Conservation (phyloP, 1,140 invertebrate genomes). For the Amyelois transitella region DNA sequence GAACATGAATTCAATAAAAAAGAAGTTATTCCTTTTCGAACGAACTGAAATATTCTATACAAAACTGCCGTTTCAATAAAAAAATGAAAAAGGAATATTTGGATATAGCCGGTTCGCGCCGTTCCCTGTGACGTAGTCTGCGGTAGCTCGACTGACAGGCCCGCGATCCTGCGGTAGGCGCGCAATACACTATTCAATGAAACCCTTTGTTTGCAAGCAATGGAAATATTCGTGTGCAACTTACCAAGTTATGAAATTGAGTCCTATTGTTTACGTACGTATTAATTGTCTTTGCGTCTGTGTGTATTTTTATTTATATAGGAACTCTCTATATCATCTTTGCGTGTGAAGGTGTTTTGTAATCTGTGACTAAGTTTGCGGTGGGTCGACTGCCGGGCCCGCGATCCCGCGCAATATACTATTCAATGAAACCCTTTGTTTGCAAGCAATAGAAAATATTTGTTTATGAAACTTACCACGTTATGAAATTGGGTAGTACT, state of each 20-base stretch:
- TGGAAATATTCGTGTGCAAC: conserved; percentile 17
- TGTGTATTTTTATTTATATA: too few species aligned
- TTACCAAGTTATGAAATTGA: too few species aligned
- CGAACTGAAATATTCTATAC: neutral
- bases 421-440: neutral
- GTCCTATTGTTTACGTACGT: too few species aligned
- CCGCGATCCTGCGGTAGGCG: conserved; percentile 44
- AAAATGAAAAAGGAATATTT: conserved; percentile 19
- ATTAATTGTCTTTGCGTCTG: too few species aligned
- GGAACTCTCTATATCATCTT: too few species aligned
- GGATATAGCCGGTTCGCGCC: conserved; percentile 6
- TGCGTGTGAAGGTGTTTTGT: too few species aligned
- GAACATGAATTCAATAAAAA: too few species aligned
- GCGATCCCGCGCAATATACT: neutral
- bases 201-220: conserved; percentile 34
- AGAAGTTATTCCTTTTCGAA: too few species aligned
- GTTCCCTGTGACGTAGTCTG: conserved; percentile 41
- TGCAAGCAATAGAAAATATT: neutral
- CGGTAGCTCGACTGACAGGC: conserved; percentile 48
- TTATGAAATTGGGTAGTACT: neutral
- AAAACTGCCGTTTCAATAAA: neutral
- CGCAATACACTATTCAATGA: conserved; percentile 49
- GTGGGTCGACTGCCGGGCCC: neutral
- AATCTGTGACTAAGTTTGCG: neutral
- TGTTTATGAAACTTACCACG: neutral